Evolutionary conservation across 2,797 vertebrate genomes (phyloP).

Genomic region (Sebastes vulpes): DNA sequence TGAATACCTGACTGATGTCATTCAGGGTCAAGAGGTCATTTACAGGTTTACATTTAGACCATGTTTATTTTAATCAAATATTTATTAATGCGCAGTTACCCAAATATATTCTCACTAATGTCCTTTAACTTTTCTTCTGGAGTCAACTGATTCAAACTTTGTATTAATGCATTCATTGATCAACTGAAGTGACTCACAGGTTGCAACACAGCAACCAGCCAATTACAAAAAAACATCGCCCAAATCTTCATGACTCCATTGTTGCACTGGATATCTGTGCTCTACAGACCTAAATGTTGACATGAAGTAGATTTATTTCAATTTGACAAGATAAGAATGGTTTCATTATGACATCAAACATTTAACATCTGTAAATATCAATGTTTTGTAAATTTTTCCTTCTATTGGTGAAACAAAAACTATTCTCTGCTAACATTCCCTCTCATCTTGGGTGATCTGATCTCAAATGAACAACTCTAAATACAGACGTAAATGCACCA

Average conservation of each 20-base stretch:
- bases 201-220: background rate
- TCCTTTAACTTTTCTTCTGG: background rate
- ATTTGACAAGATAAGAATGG: background rate
- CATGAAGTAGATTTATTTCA: background rate
- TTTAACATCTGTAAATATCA: background rate
- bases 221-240: background rate
- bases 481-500: background rate
- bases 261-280: background rate
- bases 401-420: background rate
- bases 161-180: conserved; percentile 4
- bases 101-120: conserved; percentile 11
- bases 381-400: background rate
- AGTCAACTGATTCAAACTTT: background rate
- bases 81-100: background rate
- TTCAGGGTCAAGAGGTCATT: background rate
- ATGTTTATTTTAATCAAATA: background rate
- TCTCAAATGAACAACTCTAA: background rate
- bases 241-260: background rate
- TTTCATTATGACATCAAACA: background rate
- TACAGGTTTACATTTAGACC: background rate
- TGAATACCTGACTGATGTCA: background rate
- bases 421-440: background rate
- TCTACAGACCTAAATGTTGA: background rate
- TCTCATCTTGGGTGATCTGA: background rate
- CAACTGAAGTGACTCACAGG: conserved; percentile 7